phyloP scores from a whole-genome alignment of 2,113 vertebrate species.

The Euleptes europaea region DNA sequence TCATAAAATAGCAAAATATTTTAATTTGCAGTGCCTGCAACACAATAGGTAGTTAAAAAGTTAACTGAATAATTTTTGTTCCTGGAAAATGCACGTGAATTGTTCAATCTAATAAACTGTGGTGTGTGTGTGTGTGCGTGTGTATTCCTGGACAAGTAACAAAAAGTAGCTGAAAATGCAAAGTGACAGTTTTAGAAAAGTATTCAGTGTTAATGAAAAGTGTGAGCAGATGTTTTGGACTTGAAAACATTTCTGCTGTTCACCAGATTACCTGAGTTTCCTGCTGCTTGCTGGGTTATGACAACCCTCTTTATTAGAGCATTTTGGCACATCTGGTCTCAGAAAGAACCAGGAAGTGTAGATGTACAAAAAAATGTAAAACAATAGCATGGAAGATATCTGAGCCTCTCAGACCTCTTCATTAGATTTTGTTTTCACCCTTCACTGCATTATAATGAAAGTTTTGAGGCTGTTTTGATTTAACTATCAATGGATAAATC shows the following conservation, averaged over 20 bases:
- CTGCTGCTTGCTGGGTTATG: slow-evolving; percentile 28
- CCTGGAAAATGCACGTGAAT: background rate
- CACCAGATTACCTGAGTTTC: slow-evolving; percentile 18
- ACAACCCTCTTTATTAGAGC: slow-evolving; percentile 42
- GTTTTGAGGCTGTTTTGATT: background rate
- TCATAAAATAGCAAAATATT: background rate
- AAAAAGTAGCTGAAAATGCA: background rate
- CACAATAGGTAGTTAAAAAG: background rate
- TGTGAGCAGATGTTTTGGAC: background rate
- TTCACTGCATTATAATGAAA: background rate
- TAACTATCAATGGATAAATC: background rate
- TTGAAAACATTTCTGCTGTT: background rate
- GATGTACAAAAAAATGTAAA: slow-evolving; percentile 19
- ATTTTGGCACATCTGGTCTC: slow-evolving; percentile 64
- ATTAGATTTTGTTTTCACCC: slow-evolving; percentile 1
- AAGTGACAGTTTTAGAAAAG: background rate
- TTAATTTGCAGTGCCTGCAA: background rate
- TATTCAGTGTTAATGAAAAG: background rate
- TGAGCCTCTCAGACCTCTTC: background rate
- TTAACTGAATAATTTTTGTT: no score
- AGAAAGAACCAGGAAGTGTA: background rate
- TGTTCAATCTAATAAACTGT: background rate
- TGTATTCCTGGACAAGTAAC: no score
- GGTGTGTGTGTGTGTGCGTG: no score
- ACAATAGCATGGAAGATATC: background rate